Percentiles rank a stretch among this genome's conserved stretches.
phyloP scores from a whole-genome alignment of 2,113 vertebrate genomes.

The Clinocottus analis region DNA sequence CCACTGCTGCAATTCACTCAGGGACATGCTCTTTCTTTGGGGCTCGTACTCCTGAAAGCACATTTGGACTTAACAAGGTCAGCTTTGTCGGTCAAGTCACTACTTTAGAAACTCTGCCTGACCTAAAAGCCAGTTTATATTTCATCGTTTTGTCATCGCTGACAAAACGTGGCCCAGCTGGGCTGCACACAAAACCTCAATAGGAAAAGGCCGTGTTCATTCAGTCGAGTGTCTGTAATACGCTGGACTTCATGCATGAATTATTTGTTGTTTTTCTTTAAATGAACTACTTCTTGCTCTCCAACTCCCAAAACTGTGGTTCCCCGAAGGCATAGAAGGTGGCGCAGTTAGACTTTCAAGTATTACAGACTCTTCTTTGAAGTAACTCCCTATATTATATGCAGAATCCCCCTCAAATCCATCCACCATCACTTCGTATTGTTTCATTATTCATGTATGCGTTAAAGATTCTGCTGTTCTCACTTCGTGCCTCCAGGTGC shows the following conservation, averaged over 20 bases:
- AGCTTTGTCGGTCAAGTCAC: slow-evolving; percentile 27
- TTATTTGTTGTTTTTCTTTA: slow-evolving; percentile 16
- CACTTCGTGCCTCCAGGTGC: slow-evolving; percentile 79
- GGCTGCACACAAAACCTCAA: slow-evolving; percentile 7
- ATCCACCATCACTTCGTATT: slow-evolving; percentile 7
- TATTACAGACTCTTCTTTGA: slow-evolving; percentile 51
- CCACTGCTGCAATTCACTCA: slow-evolving; percentile 29
- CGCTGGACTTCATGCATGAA: slow-evolving; percentile 8
- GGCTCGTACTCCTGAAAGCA: not conserved
- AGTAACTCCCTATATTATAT: slow-evolving; percentile 33
- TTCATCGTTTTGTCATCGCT: slow-evolving; percentile 36
- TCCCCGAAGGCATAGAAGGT: slow-evolving; percentile 23
- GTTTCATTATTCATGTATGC: slow-evolving; percentile 41
- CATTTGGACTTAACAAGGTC: slow-evolving; percentile 24
- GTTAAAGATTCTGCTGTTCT: slow-evolving; percentile 25
- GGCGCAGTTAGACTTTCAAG: slow-evolving; percentile 32
- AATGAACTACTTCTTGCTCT: slow-evolving; percentile 34
- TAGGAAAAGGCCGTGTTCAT: not conserved
- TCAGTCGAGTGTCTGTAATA: slow-evolving; percentile 6
- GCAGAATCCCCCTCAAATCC: slow-evolving; percentile 35
- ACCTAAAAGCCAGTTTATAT: slow-evolving; percentile 44
- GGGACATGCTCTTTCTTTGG: slow-evolving; percentile 18
- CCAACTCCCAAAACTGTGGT: slow-evolving; percentile 5
- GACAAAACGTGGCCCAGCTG: slow-evolving; percentile 21
- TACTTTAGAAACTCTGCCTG: slow-evolving; percentile 30